Percentiles rank a stretch among this genome's conserved stretches.
Evolutionary conservation across 1,140 invertebrate genomes (phyloP).

Genomic region (Drosophila baimaii): DNA sequence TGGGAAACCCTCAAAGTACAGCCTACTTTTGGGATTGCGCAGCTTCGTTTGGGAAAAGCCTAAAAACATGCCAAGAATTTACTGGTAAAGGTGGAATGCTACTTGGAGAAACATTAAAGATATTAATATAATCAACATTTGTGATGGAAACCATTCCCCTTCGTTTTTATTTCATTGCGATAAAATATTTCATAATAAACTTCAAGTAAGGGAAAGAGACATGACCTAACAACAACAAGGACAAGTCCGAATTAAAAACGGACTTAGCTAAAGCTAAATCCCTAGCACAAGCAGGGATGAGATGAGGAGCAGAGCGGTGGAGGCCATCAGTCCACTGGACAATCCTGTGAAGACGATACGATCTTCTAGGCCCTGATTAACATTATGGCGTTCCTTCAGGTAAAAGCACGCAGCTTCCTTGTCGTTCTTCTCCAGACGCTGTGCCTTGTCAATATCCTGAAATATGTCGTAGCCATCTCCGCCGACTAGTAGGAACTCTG

Average conservation of each 20-base stretch:
- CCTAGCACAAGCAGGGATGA: conserved; percentile 9
- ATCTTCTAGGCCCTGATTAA: conserved; percentile 85
- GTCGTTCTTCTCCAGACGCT: conserved; percentile 48
- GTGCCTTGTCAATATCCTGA: conserved; percentile 14
- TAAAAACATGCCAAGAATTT: conserved; percentile 16
- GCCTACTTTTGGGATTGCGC: conserved; percentile 18
- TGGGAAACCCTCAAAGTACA: neutral
- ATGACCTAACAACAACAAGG: too few relatives aligned
- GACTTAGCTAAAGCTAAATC: too few relatives aligned
- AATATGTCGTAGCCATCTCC: conserved; percentile 65
- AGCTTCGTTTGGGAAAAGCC: neutral
- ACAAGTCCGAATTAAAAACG: too few relatives aligned
- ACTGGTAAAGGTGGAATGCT: neutral
- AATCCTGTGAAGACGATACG: conserved; percentile 77
- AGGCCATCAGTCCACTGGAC: conserved; percentile 13
- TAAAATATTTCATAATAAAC: too few relatives aligned
- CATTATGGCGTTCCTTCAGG: conserved; percentile 59
- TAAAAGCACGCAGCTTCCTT: conserved; percentile 53
- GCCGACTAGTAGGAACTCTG: conserved; percentile 56
- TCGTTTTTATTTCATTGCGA: too few relatives aligned
- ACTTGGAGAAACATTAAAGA: too few relatives aligned
- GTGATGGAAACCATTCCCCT: too few relatives aligned
- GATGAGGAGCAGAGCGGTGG: conserved; percentile 2
- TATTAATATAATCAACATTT: too few relatives aligned
- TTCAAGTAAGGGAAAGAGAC: too few relatives aligned